Evolutionary conservation across 2,797 vertebrate species (phyloP), one percentile per base, ranked within the genome.

Genomic region (Silurus lanzhouensis): DNA sequence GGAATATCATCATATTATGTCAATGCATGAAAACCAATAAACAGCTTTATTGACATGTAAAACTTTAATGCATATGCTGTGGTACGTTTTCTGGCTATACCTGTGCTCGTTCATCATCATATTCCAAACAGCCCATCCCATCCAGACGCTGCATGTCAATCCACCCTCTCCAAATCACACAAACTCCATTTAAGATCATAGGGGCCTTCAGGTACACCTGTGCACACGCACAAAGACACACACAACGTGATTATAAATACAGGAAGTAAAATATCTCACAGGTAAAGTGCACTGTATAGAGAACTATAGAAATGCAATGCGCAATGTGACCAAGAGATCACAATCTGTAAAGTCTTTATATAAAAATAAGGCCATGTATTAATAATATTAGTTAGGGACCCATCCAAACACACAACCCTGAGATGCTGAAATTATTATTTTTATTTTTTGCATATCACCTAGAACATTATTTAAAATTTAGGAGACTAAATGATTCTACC

Each of bases 151-250:
- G 97, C 55, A 99, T 95, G 92, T 99, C 98, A 85, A 99, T 98
- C 97, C 97, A 99, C 90, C 98, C 98, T 94, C 96, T 98, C 98
- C 98, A 99, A 89, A 98, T 97, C 90, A 99, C 98, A 94, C 98
- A 99, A 87, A 99, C 98, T 55, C 98, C 98, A 68, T 99, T 99
- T 88, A 99, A 94, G 92, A 99, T 99, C 98, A 99, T 99, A 15
- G 98, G 98, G 52, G 98, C 98, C 91, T 98, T 99, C 91, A 99
- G 93, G 90, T 97, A 96, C 60, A 99, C 98, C 98, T 99, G 93
- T 19, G 48, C 76, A 85, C 81, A 87, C 1, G 8, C 61, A 81
- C 27, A 82, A 38, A 82, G 14, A 84, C 31, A 75, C 38, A 82
- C 48, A 55, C 63, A 55, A 20, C 10, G 15, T 57, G 64, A 58